phyloP scores from a whole-genome alignment of 2,888 invertebrate species.

The Sarcophaga variegata region DNA sequence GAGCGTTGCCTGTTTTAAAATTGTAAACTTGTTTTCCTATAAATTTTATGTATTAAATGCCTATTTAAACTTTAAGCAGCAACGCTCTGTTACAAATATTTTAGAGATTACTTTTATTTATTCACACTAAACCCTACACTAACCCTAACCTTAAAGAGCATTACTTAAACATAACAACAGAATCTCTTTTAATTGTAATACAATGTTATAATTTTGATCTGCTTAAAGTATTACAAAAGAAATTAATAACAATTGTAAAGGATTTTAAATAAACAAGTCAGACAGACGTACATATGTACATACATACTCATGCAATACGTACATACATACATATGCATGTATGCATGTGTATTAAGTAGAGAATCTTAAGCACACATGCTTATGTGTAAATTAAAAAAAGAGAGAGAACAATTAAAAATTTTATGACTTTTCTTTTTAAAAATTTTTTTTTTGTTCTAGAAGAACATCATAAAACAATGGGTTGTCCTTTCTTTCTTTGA shows the following conservation, averaged over 20 bases:
- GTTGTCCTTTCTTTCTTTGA: slow-evolving; percentile 52
- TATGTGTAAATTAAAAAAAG: slow-evolving; percentile 13
- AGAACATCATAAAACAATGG: slow-evolving; percentile 75
- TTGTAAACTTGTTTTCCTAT: no score
- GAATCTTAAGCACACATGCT: no score
- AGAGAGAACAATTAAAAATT: slow-evolving; percentile 66
- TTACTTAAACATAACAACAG: no score
- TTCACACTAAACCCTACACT: no score
- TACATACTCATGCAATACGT: slow-evolving; percentile 3
- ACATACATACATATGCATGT: neutral
- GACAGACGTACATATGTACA: neutral
- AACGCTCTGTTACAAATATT: no score
- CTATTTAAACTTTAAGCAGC: no score
- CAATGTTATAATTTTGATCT: slow-evolving; percentile 1
- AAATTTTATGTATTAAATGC: no score
- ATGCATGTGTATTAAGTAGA: no score
- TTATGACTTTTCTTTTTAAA: slow-evolving; percentile 72
- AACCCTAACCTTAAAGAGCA: no score
- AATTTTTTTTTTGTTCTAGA: slow-evolving; percentile 30
- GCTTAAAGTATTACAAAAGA: neutral
- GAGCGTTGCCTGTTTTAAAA: no score
- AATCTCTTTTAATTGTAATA: no score
- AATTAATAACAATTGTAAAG: slow-evolving; percentile 39
- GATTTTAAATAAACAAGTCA: slow-evolving; percentile 10
- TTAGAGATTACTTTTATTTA: no score